phyloP scores from a whole-genome alignment of 2,113 vertebrate genomes.

The Paedocypris sp. region DNA sequence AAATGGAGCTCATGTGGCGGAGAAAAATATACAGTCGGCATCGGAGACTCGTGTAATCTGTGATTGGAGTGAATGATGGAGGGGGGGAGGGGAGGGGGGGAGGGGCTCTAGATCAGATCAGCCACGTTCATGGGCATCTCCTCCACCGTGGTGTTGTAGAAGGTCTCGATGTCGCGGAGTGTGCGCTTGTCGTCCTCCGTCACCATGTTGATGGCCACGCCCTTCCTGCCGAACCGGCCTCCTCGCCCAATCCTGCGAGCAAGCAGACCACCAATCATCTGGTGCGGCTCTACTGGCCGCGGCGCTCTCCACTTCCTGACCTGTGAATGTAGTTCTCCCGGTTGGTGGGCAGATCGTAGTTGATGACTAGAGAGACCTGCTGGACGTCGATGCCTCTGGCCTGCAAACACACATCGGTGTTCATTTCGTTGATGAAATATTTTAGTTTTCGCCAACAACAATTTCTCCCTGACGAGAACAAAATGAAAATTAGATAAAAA shows the following conservation, averaged over 20 bases:
- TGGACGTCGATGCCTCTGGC: slow-evolving; percentile 82
- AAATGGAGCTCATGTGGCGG: neutral
- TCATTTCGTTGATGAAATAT: neutral
- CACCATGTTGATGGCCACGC: slow-evolving; percentile 45
- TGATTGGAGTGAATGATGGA: neutral
- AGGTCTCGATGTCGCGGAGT: slow-evolving; percentile 43
- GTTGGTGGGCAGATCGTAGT: slow-evolving; percentile 71
- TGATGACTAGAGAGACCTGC: slow-evolving; percentile 61
- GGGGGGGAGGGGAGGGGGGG: neutral
- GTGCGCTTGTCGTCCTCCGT: slow-evolving; percentile 43
- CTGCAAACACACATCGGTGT: slow-evolving; percentile 42
- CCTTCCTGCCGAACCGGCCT: slow-evolving; percentile 41
- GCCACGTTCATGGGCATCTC: slow-evolving; percentile 48
- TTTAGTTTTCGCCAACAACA: no score
- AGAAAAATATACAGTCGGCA: neutral
- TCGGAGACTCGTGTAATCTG: neutral
- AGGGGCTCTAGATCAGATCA: slow-evolving; percentile 27
- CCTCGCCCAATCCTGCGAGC: slow-evolving; percentile 19
- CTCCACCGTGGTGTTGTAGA: slow-evolving; percentile 45
- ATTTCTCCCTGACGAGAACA: no score
- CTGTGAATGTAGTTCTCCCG: slow-evolving; percentile 77
- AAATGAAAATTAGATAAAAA: no score
- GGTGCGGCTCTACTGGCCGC: no score
- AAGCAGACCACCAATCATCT: no score
- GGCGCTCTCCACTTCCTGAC: no score